Evolutionary conservation across 1,140 invertebrate species (phyloP).

Genomic region (Thaumetopoea pityocampa): DNA sequence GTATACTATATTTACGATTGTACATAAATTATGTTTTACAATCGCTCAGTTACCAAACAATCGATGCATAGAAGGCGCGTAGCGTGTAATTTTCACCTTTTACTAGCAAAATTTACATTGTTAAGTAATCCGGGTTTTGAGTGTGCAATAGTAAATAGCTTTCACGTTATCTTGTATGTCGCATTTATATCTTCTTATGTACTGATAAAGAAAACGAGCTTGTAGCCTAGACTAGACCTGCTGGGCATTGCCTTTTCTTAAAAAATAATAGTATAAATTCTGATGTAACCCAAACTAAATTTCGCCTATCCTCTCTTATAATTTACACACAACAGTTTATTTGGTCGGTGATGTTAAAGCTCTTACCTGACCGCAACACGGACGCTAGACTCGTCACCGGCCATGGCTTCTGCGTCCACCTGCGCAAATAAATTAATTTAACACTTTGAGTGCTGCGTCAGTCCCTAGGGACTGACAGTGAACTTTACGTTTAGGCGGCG

Average conservation of each 20-base stretch:
- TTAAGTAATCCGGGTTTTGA: no score
- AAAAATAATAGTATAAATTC: no score
- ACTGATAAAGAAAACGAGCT: background rate
- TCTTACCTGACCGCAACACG: slow-evolving; percentile 62
- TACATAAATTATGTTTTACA: slow-evolving; percentile 12
- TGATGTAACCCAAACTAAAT: no score
- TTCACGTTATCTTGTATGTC: no score
- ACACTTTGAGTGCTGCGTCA: no score
- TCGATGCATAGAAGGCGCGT: background rate
- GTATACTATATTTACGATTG: no score
- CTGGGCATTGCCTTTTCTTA: no score
- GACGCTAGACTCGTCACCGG: slow-evolving; percentile 63
- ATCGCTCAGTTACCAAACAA: slow-evolving; percentile 5
- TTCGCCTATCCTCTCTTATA: no score
- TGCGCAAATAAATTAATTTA: slow-evolving; percentile 32
- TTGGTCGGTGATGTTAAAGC: background rate
- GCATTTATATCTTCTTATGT: background rate
- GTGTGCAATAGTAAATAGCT: no score
- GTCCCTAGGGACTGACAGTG: no score
- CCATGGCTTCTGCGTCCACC: slow-evolving; percentile 51
- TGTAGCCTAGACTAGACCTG: background rate
- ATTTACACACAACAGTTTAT: no score
- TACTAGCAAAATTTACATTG: slow-evolving; percentile 5
- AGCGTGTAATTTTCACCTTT: background rate
- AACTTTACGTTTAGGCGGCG: no score